Evolutionary conservation across 2,888 invertebrate species (phyloP), one percentile per base, ranked within the genome.

Genomic region (Dioctria linearis): DNA sequence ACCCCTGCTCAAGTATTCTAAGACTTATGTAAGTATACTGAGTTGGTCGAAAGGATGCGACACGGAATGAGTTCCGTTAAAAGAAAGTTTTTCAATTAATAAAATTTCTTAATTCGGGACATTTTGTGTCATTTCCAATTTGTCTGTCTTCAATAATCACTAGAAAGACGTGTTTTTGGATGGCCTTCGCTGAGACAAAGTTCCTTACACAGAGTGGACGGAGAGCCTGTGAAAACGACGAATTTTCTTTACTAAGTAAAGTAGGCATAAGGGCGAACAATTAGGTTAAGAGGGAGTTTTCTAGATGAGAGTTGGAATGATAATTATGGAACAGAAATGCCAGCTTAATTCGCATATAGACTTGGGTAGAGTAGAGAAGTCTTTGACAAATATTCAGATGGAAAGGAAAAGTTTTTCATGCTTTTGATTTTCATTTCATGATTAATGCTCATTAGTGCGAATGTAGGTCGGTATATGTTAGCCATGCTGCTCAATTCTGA

Each of bases 81-180:
- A 67, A 43, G 71, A 82, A 82, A 82, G 78, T 82, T 82, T 82
- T 82, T 82, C 82, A 82, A 82, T 82, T 82, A 82, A 82, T 82
- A 82, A 82, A 82, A 82, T 82, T 82, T 78, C 82, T 82, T 82
- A 82, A 82, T 82, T 82, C 80, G 69, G 80, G 71, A 82, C 71
- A 78, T 80, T 82, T 65, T 80, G 80, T 80, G 82, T 82, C 82
- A 80, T 78, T 78, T 78, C 78, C 82, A 82, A 82, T 82, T 82
- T 82, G 80, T 82, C 80, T 78, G 78, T 65, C 73, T 73, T 82
- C 73, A 82, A 80, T 82, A 80, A 80, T 82, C 65, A 81, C 78
- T 49, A 46, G 6, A 5, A 46, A 42, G 49, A 63, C 11, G 46
- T 39, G 46, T 25, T 25, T 40, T 59, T 61, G 25, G 51, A 75